Evolutionary conservation across 1,140 invertebrate genomes (phyloP), one percentile per base, ranked within the genome.

Genomic region (Meloidogyne floridensis): DNA sequence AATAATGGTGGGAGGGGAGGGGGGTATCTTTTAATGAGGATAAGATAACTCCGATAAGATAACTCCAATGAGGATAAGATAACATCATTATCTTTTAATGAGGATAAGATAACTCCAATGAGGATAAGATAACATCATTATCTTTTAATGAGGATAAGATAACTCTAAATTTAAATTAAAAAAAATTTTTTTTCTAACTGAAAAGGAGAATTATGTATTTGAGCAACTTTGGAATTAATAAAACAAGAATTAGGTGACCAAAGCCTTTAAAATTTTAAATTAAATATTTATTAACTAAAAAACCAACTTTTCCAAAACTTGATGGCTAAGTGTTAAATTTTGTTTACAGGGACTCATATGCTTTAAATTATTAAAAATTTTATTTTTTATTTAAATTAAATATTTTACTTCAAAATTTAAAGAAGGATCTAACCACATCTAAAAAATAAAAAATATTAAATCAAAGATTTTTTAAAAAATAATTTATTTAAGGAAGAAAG

Each of bases 241-340:
- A 89, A 89, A 79, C 87, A 89, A 74, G 82, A 84, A 77, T 89
- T 90, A 15, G 88, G 88, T 54, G 88, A 88, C 88, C 88, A 89
- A 9, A 89, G 84, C 73, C 84, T 79, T 47, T 90, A 88, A n/a
- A 90, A 80, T 4, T 90, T 84, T 53, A 10, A n/a, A 18, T 32
- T 4, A 77, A 77, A 59, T 5, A n/a, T n/a, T n/a, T n/a, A n/a
- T n/a, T n/a, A 59, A 72, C 3, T 65, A 74, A 51, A 47, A 51
- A 78, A 78, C 8, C 81, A 75, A 72, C 85, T 81, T 78, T 87
- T 75, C 47, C 54, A 81, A 51, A 32, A 75, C 20, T 75, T 32
- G 20, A 65, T 56, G 69, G 32, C 75, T 77, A 42, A 89, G 73
- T 11, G 89, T 89, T 59, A 89, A 80, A 81, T 89, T 89, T 70